Evolutionary conservation across 2,797 vertebrate species (phyloP).

Genomic region (Poecilia wingei): DNA sequence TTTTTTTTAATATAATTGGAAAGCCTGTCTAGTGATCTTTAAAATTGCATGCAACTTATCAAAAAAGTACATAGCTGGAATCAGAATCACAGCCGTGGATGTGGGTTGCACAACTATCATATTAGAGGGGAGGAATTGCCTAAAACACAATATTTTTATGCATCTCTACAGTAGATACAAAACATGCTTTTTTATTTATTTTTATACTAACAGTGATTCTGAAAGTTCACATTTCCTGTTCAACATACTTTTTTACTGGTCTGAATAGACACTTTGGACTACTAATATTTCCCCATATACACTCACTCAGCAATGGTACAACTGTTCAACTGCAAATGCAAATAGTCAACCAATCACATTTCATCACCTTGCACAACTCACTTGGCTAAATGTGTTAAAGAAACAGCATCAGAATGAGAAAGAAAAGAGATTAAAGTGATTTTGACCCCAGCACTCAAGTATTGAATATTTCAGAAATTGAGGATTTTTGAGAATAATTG

Average conservation of each 20-base stretch:
- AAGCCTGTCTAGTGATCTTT: background rate
- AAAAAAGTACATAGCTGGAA: background rate
- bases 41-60: background rate
- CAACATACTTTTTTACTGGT: background rate
- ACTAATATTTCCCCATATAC: constrained; percentile 1
- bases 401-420: background rate
- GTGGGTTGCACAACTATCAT: background rate
- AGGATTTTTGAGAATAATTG: background rate
- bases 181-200: background rate
- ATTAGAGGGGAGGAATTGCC: background rate
- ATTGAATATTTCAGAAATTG: background rate
- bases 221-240: background rate
- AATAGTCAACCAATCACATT: background rate
- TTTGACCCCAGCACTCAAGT: background rate
- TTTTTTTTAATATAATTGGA: background rate
- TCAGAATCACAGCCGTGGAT: background rate
- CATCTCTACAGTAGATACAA: background rate
- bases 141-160: background rate
- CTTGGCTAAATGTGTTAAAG: background rate
- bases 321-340: background rate
- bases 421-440: background rate
- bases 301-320: background rate
- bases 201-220: background rate
- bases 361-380: background rate
- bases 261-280: background rate